phyloP scores from a whole-genome alignment of 2,113 vertebrate genomes.

The Cyphomyrus discorhynchus region DNA sequence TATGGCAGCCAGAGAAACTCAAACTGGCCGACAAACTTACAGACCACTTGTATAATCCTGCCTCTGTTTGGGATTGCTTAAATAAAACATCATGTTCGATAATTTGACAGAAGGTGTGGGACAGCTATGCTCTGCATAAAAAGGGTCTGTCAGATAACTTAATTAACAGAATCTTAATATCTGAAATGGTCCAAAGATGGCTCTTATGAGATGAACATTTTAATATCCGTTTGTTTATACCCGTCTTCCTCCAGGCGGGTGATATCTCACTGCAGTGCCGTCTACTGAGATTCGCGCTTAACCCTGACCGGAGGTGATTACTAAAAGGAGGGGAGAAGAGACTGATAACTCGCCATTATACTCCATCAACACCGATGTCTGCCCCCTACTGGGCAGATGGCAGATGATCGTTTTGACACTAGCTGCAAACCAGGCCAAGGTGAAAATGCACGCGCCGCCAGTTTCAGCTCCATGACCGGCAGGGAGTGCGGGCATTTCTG shows the following conservation, averaged over 20 bases:
- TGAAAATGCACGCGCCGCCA: not conserved
- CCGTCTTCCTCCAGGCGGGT: not conserved
- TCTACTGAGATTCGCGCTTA: not conserved
- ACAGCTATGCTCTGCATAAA: not conserved
- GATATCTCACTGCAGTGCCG: not conserved
- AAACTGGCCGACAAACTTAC: not conserved
- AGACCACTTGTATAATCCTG: not conserved
- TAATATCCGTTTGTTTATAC: not conserved
- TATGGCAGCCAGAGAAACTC: not conserved
- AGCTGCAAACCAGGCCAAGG: not conserved
- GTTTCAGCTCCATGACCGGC: not conserved
- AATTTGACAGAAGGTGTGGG: not conserved
- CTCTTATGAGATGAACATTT: not conserved
- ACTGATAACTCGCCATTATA: not conserved
- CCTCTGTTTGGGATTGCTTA: not conserved
- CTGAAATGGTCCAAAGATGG: not conserved
- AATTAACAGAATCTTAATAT: not conserved
- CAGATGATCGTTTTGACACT: slow-evolving; percentile 9
- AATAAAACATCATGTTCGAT: not conserved
- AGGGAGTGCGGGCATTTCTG: not conserved
- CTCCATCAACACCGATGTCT: not conserved
- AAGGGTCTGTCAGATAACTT: not conserved
- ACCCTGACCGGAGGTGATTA: not conserved
- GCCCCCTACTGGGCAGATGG: not conserved
- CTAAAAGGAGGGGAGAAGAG: not conserved